Conservation (phyloP, 2,888 invertebrate species). For the Dryobota labecula region DNA sequence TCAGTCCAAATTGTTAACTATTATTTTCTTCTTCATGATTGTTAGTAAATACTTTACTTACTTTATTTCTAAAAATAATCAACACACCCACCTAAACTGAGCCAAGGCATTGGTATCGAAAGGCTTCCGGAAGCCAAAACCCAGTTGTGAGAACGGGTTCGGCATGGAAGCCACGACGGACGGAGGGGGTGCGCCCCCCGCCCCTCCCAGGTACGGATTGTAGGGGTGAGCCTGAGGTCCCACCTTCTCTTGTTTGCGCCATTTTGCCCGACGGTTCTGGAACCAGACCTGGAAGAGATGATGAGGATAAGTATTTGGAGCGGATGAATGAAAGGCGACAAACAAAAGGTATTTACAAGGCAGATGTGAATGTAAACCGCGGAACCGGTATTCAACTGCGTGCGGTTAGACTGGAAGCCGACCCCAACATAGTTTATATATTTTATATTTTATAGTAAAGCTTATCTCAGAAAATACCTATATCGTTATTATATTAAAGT, state of each 20-base stretch:
- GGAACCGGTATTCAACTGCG: no score
- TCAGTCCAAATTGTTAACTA: neutral
- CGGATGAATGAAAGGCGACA: neutral
- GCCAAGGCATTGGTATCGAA: slow-evolving; percentile 93
- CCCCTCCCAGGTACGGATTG: slow-evolving; percentile 94
- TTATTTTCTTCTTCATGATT: neutral
- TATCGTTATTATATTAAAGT: no score
- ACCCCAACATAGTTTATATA: no score
- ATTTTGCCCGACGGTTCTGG: slow-evolving; percentile 97
- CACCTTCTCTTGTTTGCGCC: slow-evolving; percentile 98
- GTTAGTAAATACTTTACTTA: neutral
- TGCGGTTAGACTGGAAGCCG: no score
- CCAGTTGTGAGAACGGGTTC: slow-evolving; percentile 95
- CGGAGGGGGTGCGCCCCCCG: slow-evolving; percentile 91
- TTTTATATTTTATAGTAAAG: no score
- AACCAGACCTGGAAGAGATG: slow-evolving; percentile 95
- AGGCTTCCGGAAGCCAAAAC: slow-evolving; percentile 94
- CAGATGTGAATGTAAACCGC: neutral
- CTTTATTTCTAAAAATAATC: no score
- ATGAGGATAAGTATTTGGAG: slow-evolving; percentile 14
- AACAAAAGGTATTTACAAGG: neutral
- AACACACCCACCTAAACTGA: slow-evolving; percentile 91
- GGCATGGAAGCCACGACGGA: slow-evolving; percentile 94
- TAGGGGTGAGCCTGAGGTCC: slow-evolving; percentile 97
- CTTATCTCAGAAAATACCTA: no score